Evolutionary conservation across 2,888 invertebrate species (phyloP), one percentile per base, ranked within the genome.

Genomic region (Cosmia pyralina): DNA sequence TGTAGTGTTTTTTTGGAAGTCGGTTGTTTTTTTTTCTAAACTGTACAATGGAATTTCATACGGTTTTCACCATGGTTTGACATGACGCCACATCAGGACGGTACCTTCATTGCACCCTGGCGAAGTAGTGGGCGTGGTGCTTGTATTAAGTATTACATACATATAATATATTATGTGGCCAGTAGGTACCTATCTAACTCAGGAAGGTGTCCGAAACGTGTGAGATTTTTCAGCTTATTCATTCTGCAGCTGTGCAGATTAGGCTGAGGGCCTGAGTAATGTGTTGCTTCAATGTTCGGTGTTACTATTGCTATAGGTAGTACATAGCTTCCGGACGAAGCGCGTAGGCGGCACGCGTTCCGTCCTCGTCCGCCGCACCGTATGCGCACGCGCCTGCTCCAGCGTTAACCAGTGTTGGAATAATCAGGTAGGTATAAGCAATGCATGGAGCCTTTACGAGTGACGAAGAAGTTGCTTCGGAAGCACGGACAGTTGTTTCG

Each of bases 291-390:
- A 64, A 64, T 64, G 64, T 53, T n/a, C 34, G 46, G 19, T 41
- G 41, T 41, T 38, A 6, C 34, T 34, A 66, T 48, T 41, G 52
- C 53, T 59, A 44, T 52, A 53, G 22, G 44, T 28, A 41, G 44
- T 38, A 19, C 28, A 44, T 46, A 38, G 53, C 83, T 79, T 82
- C 79, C 79, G 78, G 70, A 34, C 48, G 28, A 11, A 48, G 17
- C 11, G 79, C 48, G 82, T 79, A 63, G 78, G 79, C n/a, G 71
- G 48, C 50, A 28, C 41, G 57, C 22, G 53, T 63, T 74, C 57
- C 48, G 53, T 66, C 44, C 60, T 22, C 59, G 38, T 46, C 34
- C 63, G 63, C 57, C 38, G 48, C 62, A 34, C 22, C 34, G 48
- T 34, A 6, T 52, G 48, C 57, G 52, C 66, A 58, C 8, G 62